A percentile compares a stretch with the other conserved stretches of the same genome.
Evolutionary conservation across 2,113 vertebrate species (phyloP).

Genomic region (Phyllostomus hastatus): DNA sequence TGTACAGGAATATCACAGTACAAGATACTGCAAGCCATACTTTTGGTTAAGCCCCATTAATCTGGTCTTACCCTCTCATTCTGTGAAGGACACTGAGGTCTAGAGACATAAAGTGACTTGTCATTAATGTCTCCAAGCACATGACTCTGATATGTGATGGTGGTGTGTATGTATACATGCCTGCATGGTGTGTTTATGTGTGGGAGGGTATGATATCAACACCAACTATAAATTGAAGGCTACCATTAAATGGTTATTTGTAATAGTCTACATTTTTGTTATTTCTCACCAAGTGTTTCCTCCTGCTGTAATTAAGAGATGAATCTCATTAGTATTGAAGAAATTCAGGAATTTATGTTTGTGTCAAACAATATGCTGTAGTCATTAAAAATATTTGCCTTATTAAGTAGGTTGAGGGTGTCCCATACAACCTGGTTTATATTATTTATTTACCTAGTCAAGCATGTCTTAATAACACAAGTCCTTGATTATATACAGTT

Average conservation of each 20-base stretch:
- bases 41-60: neutral
- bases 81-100: neutral
- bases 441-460: constrained; percentile 37
- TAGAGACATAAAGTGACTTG: neutral
- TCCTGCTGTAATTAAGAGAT: neutral
- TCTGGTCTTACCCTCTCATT: neutral
- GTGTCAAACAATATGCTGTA: constrained; percentile 17
- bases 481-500: neutral
- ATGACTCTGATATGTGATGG: neutral
- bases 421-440: constrained; percentile 27
- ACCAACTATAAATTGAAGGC: neutral
- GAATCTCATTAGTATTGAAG: constrained; percentile 21
- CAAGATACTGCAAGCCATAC: neutral
- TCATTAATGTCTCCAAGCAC: neutral
- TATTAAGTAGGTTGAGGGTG: constrained; percentile 46
- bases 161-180: too few species aligned
- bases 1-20: neutral
- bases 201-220: neutral
- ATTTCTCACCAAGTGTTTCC: neutral
- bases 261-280: neutral
- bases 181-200: neutral
- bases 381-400: constrained; percentile 34
- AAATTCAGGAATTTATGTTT: constrained; percentile 40
- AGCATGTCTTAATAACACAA: neutral
- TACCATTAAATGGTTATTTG: constrained; percentile 1